phyloP scores from a whole-genome alignment of 2,888 invertebrate species.

The Nemurella pictetii region DNA sequence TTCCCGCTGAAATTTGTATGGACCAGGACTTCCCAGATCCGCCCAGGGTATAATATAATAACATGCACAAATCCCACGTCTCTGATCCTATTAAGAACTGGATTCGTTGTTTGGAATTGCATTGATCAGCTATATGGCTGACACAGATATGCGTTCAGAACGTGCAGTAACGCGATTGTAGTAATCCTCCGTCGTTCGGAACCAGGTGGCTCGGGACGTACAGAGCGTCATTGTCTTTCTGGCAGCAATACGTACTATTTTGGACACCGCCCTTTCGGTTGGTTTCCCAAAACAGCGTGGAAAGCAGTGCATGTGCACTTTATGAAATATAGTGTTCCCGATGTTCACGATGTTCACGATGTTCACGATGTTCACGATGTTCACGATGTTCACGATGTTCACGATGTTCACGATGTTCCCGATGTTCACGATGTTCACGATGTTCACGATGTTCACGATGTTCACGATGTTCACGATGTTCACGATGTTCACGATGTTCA shows the following conservation, averaged over 20 bases:
- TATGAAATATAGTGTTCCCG: no score
- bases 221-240: not conserved
- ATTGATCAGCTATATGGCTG: not conserved
- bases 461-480: no score
- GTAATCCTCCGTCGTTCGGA: not conserved
- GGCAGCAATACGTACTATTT: not conserved
- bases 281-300: no score
- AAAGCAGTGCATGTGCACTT: no score
- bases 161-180: not conserved
- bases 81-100: not conserved
- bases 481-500: no score
- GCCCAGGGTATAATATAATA: not conserved
- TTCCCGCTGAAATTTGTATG: not conserved
- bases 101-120: not conserved
- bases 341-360: no score
- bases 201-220: not conserved
- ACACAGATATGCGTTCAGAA: not conserved
- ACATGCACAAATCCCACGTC: not conserved
- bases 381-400: no score
- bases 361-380: no score
- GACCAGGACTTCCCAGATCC: not conserved
- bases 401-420: no score
- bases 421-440: no score
- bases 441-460: no score
- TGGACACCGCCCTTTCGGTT: no score